Evolutionary conservation across 2,888 invertebrate genomes (phyloP).

Genomic region (Trachelus stipa): DNA sequence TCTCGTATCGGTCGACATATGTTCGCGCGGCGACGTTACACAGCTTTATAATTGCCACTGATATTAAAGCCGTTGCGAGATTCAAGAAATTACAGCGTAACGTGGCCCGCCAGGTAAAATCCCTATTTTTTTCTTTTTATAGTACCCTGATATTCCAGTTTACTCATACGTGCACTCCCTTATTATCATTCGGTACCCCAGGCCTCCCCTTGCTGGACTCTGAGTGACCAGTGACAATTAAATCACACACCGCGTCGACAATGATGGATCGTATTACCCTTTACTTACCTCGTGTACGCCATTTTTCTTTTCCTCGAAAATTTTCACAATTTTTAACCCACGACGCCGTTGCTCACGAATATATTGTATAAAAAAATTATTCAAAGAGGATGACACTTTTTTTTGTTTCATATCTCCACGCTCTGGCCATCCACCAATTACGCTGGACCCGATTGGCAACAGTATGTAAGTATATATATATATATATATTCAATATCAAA

Average conservation of each 20-base stretch:
- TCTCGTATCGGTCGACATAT: conserved; percentile 44
- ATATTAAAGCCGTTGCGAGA: conserved; percentile 34
- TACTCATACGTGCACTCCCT: not conserved
- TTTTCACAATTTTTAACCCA: conserved; percentile 31
- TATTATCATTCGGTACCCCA: not conserved
- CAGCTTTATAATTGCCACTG: conserved; percentile 55
- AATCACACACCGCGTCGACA: conserved; percentile 63
- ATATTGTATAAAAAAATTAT: not conserved
- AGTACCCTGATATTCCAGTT: conserved; percentile 13
- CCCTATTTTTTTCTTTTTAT: not conserved
- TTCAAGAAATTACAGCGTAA: conserved; percentile 30
- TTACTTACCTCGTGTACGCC: conserved; percentile 21
- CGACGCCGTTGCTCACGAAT: not conserved
- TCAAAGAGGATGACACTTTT: not conserved
- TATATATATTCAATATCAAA: not conserved
- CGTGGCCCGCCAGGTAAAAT: not conserved
- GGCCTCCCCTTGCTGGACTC: not conserved
- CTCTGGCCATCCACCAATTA: not conserved
- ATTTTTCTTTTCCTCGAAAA: conserved; percentile 40
- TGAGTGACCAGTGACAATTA: conserved; percentile 57
- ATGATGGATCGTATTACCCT: conserved; percentile 57
- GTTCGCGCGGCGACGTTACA: conserved; percentile 49
- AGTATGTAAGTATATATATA: not conserved
- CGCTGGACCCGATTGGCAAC: not conserved
- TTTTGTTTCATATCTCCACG: not conserved